Percentiles rank a stretch among this genome's conserved stretches.
Evolutionary conservation across 2,113 vertebrate genomes (phyloP).

Genomic region (Phylloscopus trochiloides): DNA sequence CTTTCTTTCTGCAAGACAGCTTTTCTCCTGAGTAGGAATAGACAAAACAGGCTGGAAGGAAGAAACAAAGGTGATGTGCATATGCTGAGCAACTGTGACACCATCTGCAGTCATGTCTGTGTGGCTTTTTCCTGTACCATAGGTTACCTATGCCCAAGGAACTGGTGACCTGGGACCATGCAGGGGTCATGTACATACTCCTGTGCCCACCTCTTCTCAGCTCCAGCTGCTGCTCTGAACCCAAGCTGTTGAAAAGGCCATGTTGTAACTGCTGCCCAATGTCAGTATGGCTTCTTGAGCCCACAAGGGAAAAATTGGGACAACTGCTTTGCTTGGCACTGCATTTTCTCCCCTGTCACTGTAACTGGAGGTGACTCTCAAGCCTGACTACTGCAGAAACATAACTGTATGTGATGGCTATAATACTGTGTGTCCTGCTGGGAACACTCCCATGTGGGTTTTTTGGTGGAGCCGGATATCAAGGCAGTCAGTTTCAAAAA

Average conservation of each 20-base stretch:
- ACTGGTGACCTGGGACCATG: rapidly evolving
- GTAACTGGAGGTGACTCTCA: not conserved
- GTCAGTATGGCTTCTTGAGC: not conserved
- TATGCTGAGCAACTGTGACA: not conserved
- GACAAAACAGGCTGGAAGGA: not conserved
- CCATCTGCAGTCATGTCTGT: not conserved
- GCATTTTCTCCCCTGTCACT: not conserved
- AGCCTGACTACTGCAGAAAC: not conserved
- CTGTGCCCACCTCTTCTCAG: not conserved
- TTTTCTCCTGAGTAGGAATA: not conserved
- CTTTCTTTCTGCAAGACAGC: not conserved
- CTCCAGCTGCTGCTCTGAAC: not conserved
- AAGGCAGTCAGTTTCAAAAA: not conserved
- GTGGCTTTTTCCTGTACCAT: rapidly evolving
- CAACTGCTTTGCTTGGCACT: not conserved
- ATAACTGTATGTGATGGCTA: rapidly evolving
- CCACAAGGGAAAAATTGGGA: not conserved
- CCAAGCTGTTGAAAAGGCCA: not conserved
- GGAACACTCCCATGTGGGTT: not conserved
- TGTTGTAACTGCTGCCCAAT: rapidly evolving
- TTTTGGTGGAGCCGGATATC: not conserved
- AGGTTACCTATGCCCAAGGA: not conserved
- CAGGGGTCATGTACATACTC: rapidly evolving
- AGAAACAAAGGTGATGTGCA: not conserved
- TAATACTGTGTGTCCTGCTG: not conserved